phyloP scores from a whole-genome alignment of 2,888 invertebrate species.

The Drosophila hamatofila region DNA sequence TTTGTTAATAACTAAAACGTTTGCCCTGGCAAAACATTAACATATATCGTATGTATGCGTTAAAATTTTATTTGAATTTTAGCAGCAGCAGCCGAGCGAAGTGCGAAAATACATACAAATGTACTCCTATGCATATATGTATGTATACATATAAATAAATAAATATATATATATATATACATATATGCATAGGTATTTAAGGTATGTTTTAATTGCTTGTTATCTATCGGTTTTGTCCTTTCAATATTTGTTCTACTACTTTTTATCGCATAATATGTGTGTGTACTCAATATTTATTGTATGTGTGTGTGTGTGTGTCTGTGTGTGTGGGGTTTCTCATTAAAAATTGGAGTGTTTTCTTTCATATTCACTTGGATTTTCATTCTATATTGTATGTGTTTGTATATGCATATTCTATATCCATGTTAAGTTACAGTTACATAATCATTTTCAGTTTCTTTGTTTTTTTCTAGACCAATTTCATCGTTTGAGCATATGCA shows the following conservation, averaged over 20 bases:
- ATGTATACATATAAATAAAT: slow-evolving; percentile 15
- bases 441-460: slow-evolving; percentile 46
- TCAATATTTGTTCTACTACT: slow-evolving; percentile 35
- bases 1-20: slow-evolving; percentile 50
- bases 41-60: slow-evolving; percentile 48
- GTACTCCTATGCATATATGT: slow-evolving; percentile 12
- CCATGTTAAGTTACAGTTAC: slow-evolving; percentile 67
- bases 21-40: slow-evolving; percentile 46
- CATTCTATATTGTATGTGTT: slow-evolving; percentile 46
- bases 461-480: slow-evolving; percentile 25
- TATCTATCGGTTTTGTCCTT: slow-evolving; percentile 37
- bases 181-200: slow-evolving; percentile 21
- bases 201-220: slow-evolving; percentile 32
- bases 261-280: slow-evolving; percentile 43
- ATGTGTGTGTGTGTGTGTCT: background rate
- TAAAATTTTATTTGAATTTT: slow-evolving; percentile 48
- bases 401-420: slow-evolving; percentile 58
- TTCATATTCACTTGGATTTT: slow-evolving; percentile 25
- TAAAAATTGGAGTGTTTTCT: slow-evolving; percentile 55
- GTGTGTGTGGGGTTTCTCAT: slow-evolving; percentile 36
- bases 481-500: slow-evolving; percentile 51
- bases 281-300: slow-evolving; percentile 46
- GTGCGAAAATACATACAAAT: slow-evolving; percentile 54
- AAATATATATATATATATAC: slow-evolving; percentile 11
- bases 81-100: slow-evolving; percentile 60